Evolutionary conservation across 2,888 invertebrate genomes (phyloP).

Genomic region (Sarcophaga carnaria): DNA sequence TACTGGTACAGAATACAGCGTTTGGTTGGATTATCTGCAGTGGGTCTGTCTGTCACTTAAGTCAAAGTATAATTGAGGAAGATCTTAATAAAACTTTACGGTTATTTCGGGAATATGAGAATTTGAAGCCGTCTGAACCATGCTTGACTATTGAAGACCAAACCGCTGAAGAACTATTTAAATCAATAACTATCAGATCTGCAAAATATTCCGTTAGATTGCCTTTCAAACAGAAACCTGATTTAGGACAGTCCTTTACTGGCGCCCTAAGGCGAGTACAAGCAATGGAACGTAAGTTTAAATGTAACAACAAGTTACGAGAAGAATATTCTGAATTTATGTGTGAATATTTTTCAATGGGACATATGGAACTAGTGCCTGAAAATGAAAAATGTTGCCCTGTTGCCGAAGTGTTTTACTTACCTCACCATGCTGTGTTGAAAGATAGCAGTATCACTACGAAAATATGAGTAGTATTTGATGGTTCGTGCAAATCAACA

Average conservation of each 20-base stretch:
- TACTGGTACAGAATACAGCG: slow-evolving; percentile 43
- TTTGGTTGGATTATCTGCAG: slow-evolving; percentile 45
- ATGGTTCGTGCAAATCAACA: slow-evolving; percentile 16
- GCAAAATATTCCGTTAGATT: slow-evolving; percentile 23
- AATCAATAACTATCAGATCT: slow-evolving; percentile 1
- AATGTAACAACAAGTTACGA: slow-evolving; percentile 20
- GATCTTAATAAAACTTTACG: slow-evolving; percentile 25
- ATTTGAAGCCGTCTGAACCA: background rate
- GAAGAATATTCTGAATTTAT: slow-evolving; percentile 37
- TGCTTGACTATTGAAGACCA: slow-evolving; percentile 3
- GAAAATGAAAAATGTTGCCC: slow-evolving; percentile 20
- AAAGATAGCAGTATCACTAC: slow-evolving; percentile 54
- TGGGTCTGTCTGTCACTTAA: slow-evolving; percentile 12
- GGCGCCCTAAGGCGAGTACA: slow-evolving; percentile 27
- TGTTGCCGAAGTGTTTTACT: slow-evolving; percentile 14
- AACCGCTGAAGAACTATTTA: slow-evolving; percentile 32
- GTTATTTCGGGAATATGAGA: slow-evolving; percentile 2
- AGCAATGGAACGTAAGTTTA: slow-evolving; percentile 55
- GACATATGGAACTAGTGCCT: slow-evolving; percentile 49
- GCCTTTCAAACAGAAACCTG: slow-evolving; percentile 20
- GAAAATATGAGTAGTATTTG: slow-evolving; percentile 26
- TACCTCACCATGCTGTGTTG: slow-evolving; percentile 60
- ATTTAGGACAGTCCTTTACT: slow-evolving; percentile 36
- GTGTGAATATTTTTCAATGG: slow-evolving; percentile 40
- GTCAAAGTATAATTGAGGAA: slow-evolving; percentile 15